Conservation (phyloP, 2,113 vertebrate species). For the Syrmaticus mikado region DNA sequence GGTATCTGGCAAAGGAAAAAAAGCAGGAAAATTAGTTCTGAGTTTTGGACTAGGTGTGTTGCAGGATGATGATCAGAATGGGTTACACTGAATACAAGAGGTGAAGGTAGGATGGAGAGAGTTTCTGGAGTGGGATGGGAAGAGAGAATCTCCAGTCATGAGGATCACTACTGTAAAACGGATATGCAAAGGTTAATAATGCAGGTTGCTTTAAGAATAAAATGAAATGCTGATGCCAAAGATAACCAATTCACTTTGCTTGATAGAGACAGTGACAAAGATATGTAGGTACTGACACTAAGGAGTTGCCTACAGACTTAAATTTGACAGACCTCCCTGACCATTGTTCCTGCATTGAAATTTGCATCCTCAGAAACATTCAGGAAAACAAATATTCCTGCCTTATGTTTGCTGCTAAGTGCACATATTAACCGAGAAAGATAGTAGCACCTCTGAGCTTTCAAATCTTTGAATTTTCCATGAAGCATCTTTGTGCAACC, state of each 20-base stretch:
- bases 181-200: background rate
- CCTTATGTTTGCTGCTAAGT: background rate
- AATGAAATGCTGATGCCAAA: background rate
- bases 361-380: background rate
- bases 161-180: background rate
- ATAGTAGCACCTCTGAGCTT: background rate
- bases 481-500: background rate
- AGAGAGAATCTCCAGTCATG: background rate
- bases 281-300: background rate
- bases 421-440: background rate
- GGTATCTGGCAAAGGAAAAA: background rate
- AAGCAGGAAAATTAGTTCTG: background rate
- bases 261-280: background rate
- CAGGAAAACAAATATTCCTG: background rate
- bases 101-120: background rate
- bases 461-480: background rate
- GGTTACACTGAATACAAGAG: background rate
- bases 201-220: background rate
- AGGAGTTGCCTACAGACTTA: background rate
- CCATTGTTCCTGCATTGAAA: background rate
- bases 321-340: background rate
- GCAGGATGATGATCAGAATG: background rate
- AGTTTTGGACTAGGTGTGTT: background rate
- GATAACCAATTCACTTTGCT: background rate
- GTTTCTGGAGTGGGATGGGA: background rate